Conservation (phyloP, 1,140 invertebrate species). For the Uloborus diversus region DNA sequence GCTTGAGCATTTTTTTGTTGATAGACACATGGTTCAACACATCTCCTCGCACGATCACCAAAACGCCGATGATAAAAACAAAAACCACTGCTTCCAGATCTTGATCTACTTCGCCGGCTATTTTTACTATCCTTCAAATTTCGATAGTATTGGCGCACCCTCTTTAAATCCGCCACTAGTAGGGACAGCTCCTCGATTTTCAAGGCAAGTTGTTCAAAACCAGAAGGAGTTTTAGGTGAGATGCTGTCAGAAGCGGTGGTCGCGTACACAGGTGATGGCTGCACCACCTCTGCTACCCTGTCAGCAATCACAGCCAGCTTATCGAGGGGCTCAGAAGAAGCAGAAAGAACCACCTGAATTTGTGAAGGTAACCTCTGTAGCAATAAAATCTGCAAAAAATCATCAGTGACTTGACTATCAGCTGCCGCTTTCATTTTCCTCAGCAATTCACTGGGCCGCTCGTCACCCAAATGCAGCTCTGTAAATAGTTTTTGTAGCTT, state of each 20-base stretch:
- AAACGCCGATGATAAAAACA: conserved; percentile 43
- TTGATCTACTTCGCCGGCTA: not conserved
- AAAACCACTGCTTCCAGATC: no score
- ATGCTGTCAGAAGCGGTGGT: no score
- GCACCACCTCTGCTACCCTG: not conserved
- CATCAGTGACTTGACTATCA: not conserved
- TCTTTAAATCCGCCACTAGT: not conserved
- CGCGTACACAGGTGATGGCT: not conserved
- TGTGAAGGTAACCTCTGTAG: not conserved
- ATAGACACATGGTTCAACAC: not conserved
- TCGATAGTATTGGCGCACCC: not conserved
- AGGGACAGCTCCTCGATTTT: not conserved
- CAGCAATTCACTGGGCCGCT: not conserved
- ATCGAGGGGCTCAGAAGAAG: not conserved
- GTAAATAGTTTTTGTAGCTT: not conserved
- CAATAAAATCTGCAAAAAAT: not conserved
- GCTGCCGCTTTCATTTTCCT: no score
- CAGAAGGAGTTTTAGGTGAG: not conserved
- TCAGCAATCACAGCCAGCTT: not conserved
- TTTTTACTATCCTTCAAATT: no score
- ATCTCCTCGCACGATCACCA: conserved; percentile 38
- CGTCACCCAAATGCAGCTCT: not conserved
- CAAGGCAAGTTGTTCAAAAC: not conserved
- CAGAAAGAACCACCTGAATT: not conserved
- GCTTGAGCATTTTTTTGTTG: not conserved